Base-by-base conservation (phyloP, 2,888 invertebrate species). In the Terebella lapidaria region DNA sequence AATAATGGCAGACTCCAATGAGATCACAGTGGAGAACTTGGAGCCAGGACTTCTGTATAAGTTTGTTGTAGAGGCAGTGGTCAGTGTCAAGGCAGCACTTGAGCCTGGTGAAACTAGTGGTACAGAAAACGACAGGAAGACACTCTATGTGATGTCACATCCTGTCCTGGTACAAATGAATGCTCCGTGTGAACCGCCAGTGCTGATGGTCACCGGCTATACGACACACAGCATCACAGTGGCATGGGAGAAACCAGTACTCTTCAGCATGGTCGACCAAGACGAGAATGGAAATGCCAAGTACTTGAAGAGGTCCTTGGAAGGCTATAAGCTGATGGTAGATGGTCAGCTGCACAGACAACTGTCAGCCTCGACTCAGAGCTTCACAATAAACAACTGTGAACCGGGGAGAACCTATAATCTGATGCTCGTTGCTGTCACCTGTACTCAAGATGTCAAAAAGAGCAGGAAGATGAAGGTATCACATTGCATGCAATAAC, bases 331-430 rank as follows among this genome's bases (percentile, higher is more conserved):
- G 25, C 57, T 65, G 29, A 61, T 61, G 46, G 59, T 65, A 20
- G 64, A 81, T 68, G 79, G 77, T 20, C 74, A 73, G 58, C 73
- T 75, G 2, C 79, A 80, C 66, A 73, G 74, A 65, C 71, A 74
- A 27, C 66, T 81, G 10, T 72, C 72, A 22, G 71, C 80, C 3
- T 66, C 73, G 27, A 71, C 78, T 18, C 78, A 77, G 68, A 77
- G 72, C 56, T 79, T 78, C 64, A 77, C 77, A 10, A 71, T 81
- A 49, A 75, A 79, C 46, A 80, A 80, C 64, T 80, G 80, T 68
- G 72, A 72, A 65, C 74, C 79, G 3, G 78, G 77, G 22, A 77
- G 78, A 59, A 69, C 67, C 28, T 81, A 81, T 66, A 70, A 67
- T 56, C 72, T 81, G 28, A 74, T 73, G n/a, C 70, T 81, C 15